Base-by-base conservation (phyloP, 2,888 invertebrate species). In the Nemapogon koenigi region DNA sequence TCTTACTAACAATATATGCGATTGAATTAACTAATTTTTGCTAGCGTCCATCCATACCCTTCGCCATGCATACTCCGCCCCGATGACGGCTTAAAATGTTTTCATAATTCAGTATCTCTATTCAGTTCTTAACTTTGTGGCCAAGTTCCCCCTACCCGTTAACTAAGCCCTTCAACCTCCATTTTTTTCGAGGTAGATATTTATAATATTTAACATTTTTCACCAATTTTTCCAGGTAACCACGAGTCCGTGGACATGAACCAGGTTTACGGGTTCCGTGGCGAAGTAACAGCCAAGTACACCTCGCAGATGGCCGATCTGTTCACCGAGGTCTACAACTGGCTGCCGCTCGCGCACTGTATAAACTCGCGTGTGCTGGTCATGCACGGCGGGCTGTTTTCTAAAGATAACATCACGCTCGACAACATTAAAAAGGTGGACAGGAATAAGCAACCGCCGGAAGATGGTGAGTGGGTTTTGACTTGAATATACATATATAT, bases 211-310 rank as follows among this genome's bases (percentile, higher is more conserved):
- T n/a, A n/a, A n/a, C n/a, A n/a, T n/a, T n/a, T n/a, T n/a, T n/a
- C n/a, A n/a, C n/a, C n/a, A n/a, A n/a, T n/a, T n/a, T n/a, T n/a
- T 28, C 11, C 63, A 94, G 95, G 97, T n/a, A 99, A 99, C 73
- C 98, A 99, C 62, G 98, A 99, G 64, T 96, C 96, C 50, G 85
- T 90, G 31, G 95, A 92, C 43, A 99, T 99, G 98, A 99, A 99
- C 75, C 93, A 96, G 71, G 97, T 99, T 93, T 99, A 99, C 68
- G 99, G 99, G 1, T 99, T 99, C 81, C 93, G 96, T 46, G 99
- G 98, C 1, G 99, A 99, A 78, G 98, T 99, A 1, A 93, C 94
- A 53, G 87, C 93, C 4, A 99, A 99, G 73, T 99, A 97, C 69
- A 90, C 91, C 1, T 81, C 87, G 14, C 90, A 95, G 64, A 98